phyloP scores from a whole-genome alignment of 2,888 invertebrate species.

The Rutpela maculata region DNA sequence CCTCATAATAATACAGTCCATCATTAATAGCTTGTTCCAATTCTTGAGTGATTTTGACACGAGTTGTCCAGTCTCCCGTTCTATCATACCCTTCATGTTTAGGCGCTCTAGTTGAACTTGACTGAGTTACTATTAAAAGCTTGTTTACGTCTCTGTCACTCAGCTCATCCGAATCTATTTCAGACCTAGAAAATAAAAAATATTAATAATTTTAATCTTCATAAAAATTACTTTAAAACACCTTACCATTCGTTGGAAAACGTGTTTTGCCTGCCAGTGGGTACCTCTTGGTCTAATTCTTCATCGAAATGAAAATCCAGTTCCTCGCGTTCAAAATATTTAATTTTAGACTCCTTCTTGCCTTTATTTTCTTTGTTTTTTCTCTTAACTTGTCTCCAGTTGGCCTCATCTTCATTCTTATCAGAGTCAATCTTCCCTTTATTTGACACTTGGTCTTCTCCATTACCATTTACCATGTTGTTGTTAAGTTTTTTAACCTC shows the following conservation, averaged over 20 bases:
- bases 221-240: neutral
- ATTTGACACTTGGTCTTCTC: slow-evolving; percentile 19
- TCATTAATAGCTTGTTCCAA: slow-evolving; percentile 96
- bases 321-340: slow-evolving; percentile 80
- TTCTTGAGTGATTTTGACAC: slow-evolving; percentile 96
- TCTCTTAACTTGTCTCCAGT: slow-evolving; percentile 78
- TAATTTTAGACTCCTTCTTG: slow-evolving; percentile 64
- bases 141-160: slow-evolving; percentile 95
- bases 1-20: slow-evolving; percentile 97
- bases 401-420: slow-evolving; percentile 68
- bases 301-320: slow-evolving; percentile 98
- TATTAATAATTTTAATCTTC: neutral
- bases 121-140: slow-evolving; percentile 95
- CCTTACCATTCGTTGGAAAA: slow-evolving; percentile 85
- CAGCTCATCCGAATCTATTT: slow-evolving; percentile 92
- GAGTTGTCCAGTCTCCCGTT: slow-evolving; percentile 90
- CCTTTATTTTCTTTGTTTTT: slow-evolving; percentile 70
- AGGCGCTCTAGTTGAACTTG: slow-evolving; percentile 76
- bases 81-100: slow-evolving; percentile 94
- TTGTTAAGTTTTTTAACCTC: slow-evolving; percentile 55
- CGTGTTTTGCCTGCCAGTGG: slow-evolving; percentile 87
- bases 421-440: slow-evolving; percentile 43
- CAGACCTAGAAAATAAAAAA: slow-evolving; percentile 75
- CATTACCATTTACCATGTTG: slow-evolving; percentile 45
- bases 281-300: slow-evolving; percentile 86